These are phyloP conservation scores for Plebejus anna DNA, from an alignment of 2,888 invertebrate genomes.

Conservation along the genomic window DNA sequence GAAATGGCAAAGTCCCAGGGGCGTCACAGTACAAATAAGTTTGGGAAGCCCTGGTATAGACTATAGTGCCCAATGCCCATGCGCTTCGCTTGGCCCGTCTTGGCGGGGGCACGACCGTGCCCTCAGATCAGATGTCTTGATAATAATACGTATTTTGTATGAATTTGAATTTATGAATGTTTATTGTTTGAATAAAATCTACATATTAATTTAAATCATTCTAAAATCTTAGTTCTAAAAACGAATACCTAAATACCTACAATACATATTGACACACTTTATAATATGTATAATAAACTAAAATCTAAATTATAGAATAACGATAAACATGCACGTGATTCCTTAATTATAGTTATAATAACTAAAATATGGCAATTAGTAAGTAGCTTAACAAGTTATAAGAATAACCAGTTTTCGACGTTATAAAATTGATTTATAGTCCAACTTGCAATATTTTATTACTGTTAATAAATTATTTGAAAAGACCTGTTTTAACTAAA, in stretches of 20 bases:
- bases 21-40: too few relatives aligned
- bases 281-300: not conserved
- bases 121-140: not conserved
- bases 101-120: too few relatives aligned
- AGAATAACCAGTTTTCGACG: not conserved
- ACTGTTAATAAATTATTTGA: not conserved
- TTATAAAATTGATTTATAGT: not conserved
- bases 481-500: not conserved
- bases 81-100: too few relatives aligned
- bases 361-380: not conserved
- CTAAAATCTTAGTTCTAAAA: too few relatives aligned
- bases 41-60: too few relatives aligned
- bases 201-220: too few relatives aligned
- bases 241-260: too few relatives aligned
- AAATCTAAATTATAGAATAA: not conserved
- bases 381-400: not conserved
- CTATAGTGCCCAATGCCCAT: too few relatives aligned
- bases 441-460: slow-evolving; percentile 14
- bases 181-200: too few relatives aligned
- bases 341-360: not conserved
- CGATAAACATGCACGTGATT: not conserved
- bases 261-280: too few relatives aligned
- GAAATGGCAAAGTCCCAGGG: too few relatives aligned
- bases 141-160: not conserved
- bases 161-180: not conserved